Evolutionary conservation across 2,113 vertebrate genomes (phyloP).

Genomic region (Serilophus lunatus): DNA sequence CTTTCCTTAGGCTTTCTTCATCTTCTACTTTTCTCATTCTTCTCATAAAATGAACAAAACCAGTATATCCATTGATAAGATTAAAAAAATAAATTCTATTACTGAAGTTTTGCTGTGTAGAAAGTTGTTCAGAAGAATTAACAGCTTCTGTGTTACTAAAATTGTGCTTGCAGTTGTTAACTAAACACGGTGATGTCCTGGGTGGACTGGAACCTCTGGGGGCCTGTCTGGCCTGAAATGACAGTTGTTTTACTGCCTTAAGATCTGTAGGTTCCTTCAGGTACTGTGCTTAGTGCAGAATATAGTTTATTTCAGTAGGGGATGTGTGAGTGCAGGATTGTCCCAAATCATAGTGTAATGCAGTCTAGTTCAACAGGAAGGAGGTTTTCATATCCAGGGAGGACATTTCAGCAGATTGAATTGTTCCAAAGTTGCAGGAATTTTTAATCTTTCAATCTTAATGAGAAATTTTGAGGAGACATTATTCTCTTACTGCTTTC

Average conservation of each 20-base stretch:
- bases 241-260: neutral
- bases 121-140: neutral
- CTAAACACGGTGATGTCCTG: neutral
- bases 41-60: neutral
- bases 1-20: neutral
- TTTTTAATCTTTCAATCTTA: neutral
- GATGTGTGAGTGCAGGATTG: neutral
- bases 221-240: neutral
- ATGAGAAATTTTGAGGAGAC: neutral
- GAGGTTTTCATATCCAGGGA: neutral
- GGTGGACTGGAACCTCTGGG: neutral
- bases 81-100: neutral
- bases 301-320: neutral
- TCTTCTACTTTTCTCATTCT: neutral
- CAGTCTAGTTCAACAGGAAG: neutral
- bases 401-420: neutral
- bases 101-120: neutral
- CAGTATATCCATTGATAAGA: neutral
- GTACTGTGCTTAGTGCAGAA: neutral
- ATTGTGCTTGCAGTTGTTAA: neutral
- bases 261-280: neutral
- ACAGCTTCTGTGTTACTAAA: neutral
- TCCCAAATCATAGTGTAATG: neutral
- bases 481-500: neutral
- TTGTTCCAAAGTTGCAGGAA: neutral